Evolutionary conservation across 2,797 vertebrate genomes (phyloP).

Genomic region (Cephalopachus bancanus): DNA sequence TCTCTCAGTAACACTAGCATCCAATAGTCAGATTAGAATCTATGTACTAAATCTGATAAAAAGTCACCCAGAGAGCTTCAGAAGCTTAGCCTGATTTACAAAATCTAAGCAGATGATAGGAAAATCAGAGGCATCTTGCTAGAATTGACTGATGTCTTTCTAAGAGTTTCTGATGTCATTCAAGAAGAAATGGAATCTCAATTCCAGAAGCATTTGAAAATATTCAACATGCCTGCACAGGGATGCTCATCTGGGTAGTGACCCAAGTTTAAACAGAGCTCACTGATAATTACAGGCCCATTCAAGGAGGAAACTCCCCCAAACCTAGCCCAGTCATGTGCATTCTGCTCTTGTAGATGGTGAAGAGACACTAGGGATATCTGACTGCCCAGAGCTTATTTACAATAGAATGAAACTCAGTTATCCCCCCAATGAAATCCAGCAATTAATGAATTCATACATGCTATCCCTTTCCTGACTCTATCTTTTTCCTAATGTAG

Average conservation of each 20-base stretch:
- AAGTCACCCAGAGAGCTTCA: background rate
- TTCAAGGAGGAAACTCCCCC: background rate
- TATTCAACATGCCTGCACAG: background rate
- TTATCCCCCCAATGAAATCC: background rate
- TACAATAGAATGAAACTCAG: background rate
- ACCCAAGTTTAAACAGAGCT: background rate
- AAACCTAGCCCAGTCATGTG: background rate
- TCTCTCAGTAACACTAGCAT: slow-evolving; percentile 17
- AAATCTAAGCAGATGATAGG: background rate
- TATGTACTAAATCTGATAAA: slow-evolving; percentile 47
- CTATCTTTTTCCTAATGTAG: background rate
- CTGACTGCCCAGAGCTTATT: background rate
- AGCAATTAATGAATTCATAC: background rate
- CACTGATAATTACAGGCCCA: background rate
- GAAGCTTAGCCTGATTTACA: background rate
- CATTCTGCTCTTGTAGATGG: background rate
- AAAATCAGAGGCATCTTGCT: background rate
- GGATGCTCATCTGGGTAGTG: background rate
- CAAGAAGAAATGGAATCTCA: background rate
- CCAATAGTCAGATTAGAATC: slow-evolving; percentile 28
- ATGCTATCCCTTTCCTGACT: background rate
- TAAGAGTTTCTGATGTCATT: background rate
- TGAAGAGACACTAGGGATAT: background rate
- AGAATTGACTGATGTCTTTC: background rate
- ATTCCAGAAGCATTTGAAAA: slow-evolving; percentile 31